These are phyloP conservation scores for Melanocharis versteri DNA, from an alignment of 2,113 vertebrate species.

Conservation along the genomic window DNA sequence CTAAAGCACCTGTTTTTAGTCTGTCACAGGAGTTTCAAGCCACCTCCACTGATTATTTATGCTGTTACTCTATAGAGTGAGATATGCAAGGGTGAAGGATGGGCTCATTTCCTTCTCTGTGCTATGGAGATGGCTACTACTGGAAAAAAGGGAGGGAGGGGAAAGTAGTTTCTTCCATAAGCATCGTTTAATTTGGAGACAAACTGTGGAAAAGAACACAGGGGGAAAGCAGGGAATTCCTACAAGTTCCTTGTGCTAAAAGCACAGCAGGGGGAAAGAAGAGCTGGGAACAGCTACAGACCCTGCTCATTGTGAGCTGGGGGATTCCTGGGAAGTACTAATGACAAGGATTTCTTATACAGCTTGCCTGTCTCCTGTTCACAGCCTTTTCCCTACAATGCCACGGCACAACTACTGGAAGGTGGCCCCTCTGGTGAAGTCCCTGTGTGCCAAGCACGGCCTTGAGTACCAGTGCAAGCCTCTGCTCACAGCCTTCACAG, in stretches of 20 bases:
- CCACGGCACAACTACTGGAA: constrained; percentile 79
- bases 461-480: constrained; percentile 74
- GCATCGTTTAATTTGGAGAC: background rate
- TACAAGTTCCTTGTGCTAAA: accelerated
- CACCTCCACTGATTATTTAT: background rate
- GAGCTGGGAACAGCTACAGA: background rate
- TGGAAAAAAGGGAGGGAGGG: background rate
- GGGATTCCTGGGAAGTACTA: background rate
- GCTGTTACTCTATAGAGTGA: background rate
- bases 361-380: background rate
- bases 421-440: constrained; percentile 78
- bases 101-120: background rate
- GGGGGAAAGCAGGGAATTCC: background rate
- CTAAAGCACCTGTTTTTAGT: background rate
- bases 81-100: background rate
- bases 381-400: constrained; percentile 75
- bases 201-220: background rate
- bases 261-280: background rate
- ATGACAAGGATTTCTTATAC: background rate
- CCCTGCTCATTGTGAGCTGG: background rate
- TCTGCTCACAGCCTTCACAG: constrained; percentile 67
- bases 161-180: background rate
- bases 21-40: background rate
- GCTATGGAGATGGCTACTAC: background rate
- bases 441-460: constrained; percentile 75